Percentiles rank a stretch among this genome's conserved stretches.
Evolutionary conservation across 2,888 invertebrate species (phyloP).

Genomic region (Tiliacea aurago): DNA sequence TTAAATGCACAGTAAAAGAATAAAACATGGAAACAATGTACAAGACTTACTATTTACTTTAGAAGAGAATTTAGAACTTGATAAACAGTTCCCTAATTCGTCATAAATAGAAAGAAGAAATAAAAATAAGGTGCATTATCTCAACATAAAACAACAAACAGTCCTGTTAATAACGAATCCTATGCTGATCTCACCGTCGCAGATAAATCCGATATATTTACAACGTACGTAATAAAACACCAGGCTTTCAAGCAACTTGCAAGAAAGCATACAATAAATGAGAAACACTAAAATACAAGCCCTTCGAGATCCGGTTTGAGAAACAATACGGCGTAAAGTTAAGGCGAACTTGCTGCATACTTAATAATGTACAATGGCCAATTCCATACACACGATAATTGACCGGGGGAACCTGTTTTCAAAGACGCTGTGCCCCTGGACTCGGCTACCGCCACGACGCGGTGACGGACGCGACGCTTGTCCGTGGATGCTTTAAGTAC

Average conservation of each 20-base stretch:
- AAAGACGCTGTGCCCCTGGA: constrained; percentile 65
- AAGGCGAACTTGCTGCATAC: constrained; percentile 65
- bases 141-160: constrained; percentile 25
- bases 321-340: constrained; percentile 72
- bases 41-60: not conserved
- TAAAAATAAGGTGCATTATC: constrained; percentile 4
- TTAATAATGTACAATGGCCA: constrained; percentile 72
- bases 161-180: constrained; percentile 37
- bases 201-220: constrained; percentile 46
- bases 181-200: constrained; percentile 33
- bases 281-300: constrained; percentile 44
- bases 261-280: constrained; percentile 58
- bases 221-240: constrained; percentile 41
- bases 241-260: constrained; percentile 36
- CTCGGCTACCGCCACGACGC: constrained; percentile 51
- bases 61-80: not conserved
- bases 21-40: no score
- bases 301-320: constrained; percentile 62
- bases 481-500: constrained; percentile 63
- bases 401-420: constrained; percentile 76
- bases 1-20: not conserved
- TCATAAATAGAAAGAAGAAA: constrained; percentile 8
- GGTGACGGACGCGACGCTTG: no score
- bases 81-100: not conserved
- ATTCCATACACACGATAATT: constrained; percentile 68